Conservation (phyloP, 2,888 invertebrate species). For the Sminthurinus aureus region DNA sequence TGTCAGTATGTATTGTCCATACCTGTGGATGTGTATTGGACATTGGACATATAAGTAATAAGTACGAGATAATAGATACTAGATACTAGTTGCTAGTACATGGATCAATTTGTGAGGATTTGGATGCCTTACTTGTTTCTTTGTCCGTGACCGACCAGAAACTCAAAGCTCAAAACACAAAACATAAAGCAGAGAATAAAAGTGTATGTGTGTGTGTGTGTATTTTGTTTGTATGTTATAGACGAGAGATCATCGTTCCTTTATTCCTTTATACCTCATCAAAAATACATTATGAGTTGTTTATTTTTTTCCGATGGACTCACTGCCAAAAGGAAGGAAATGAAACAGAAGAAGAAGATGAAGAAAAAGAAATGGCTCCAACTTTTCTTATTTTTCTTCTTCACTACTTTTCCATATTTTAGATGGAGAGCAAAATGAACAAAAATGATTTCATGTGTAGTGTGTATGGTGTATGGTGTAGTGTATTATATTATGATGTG, state of each 20-base stretch:
- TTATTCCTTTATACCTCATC: conserved; percentile 60
- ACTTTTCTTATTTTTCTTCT: conserved; percentile 20
- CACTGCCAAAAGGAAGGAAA: conserved; percentile 16
- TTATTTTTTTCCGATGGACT: conserved; percentile 45
- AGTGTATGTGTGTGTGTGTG: not conserved
- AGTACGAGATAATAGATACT: too few species aligned
- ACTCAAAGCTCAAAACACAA: too few species aligned
- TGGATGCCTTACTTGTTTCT: conserved; percentile 41
- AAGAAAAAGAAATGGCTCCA: conserved; percentile 29
- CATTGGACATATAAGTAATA: too few species aligned
- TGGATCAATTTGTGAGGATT: conserved; percentile 36
- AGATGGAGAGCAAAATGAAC: not conserved
- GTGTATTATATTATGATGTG: not conserved
- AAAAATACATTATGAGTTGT: conserved; percentile 60
- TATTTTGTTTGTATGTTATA: conserved; percentile 33
- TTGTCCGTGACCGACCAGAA: conserved; percentile 53
- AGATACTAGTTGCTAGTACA: not conserved
- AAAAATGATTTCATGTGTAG: conserved; percentile 12
- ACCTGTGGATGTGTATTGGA: too few species aligned
- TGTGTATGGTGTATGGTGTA: not conserved
- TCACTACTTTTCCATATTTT: not conserved
- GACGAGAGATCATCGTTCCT: conserved; percentile 54
- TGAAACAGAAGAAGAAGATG: conserved; percentile 7
- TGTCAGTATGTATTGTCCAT: too few species aligned
- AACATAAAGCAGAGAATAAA: conserved; percentile 36